Conservation (phyloP, 2,113 vertebrate genomes). For the Pycnonotus jocosus region DNA sequence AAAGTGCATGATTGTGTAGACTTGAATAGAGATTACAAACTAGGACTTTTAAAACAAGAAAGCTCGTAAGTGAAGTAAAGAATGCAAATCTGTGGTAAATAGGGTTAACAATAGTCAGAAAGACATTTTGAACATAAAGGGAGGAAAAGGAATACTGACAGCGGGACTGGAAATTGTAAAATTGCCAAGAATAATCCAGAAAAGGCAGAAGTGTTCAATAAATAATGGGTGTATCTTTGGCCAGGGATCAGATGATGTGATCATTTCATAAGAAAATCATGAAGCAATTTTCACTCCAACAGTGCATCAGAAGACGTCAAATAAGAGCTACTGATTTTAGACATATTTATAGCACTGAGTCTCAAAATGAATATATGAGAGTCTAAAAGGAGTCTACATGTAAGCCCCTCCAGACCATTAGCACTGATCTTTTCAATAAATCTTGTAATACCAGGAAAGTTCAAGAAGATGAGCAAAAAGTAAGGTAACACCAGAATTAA, state of each 20-base stretch:
- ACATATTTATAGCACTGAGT: not conserved
- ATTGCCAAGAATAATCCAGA: conserved; percentile 4
- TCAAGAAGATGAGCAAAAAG: not conserved
- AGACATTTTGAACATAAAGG: not conserved
- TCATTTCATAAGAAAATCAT: conserved; percentile 14
- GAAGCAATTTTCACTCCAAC: conserved; percentile 7
- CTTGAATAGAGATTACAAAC: not conserved
- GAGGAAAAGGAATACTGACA: not conserved
- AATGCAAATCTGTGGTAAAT: not conserved
- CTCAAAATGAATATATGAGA: not conserved
- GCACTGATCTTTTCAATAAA: not conserved
- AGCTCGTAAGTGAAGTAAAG: not conserved
- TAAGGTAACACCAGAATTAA: not conserved
- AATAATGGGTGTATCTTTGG: not conserved
- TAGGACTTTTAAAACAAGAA: not conserved
- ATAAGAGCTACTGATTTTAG: conserved; percentile 3
- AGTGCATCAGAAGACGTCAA: not conserved
- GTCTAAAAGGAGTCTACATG: not conserved
- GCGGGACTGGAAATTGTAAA: not conserved
- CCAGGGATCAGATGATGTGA: conserved; percentile 6
- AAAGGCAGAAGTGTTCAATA: not conserved
- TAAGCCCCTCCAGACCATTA: not conserved
- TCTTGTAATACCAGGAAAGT: not conserved
- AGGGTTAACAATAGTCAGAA: not conserved
- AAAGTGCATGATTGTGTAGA: not conserved